A percentile compares a stretch with the other conserved stretches of the same genome.
These are phyloP conservation scores for Drosophila grimshawi DNA, from an alignment of 1,140 invertebrate genomes.

Conservation along the genomic window DNA sequence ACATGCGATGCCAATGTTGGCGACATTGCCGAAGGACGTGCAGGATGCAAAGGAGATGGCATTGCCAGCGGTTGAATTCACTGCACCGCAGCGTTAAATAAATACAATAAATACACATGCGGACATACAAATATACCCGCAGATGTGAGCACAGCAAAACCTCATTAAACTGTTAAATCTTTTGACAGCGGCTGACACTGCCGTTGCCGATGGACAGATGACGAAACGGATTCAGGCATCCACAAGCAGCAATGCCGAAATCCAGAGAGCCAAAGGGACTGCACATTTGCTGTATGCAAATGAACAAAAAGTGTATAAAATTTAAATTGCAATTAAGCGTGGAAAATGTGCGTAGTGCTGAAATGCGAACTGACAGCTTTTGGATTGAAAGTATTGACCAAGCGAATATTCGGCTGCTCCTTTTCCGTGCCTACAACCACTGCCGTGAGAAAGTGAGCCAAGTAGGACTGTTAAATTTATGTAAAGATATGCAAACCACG, in stretches of 20 bases:
- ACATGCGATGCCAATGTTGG: slow-evolving; percentile 61
- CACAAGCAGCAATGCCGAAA: neutral
- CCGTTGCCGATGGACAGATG: slow-evolving; percentile 37
- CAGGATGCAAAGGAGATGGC: slow-evolving; percentile 11
- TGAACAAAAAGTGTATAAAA: slow-evolving; percentile 38
- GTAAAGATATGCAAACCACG: slow-evolving; percentile 66
- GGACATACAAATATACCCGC: slow-evolving; percentile 53
- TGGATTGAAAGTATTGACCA: slow-evolving; percentile 68
- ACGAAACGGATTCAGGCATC: slow-evolving; percentile 23
- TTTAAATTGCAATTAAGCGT: slow-evolving; percentile 64
- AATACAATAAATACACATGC: slow-evolving; percentile 78
- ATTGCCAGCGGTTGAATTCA: slow-evolving; percentile 38
- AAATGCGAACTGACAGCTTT: slow-evolving; percentile 28
- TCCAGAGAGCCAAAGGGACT: neutral
- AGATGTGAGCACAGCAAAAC: slow-evolving; percentile 69
- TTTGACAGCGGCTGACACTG: slow-evolving; percentile 57
- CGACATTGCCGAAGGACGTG: slow-evolving; percentile 32
- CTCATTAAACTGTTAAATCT: slow-evolving; percentile 82
- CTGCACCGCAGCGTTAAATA: slow-evolving; percentile 63
- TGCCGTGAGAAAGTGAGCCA: slow-evolving; percentile 54
- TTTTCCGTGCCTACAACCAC: slow-evolving; percentile 3
- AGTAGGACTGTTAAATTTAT: slow-evolving; percentile 75
- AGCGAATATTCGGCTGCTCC: slow-evolving; percentile 56
- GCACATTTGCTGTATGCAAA: slow-evolving; percentile 31
- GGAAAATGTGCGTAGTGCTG: slow-evolving; percentile 50